Evolutionary conservation across 2,888 invertebrate species (phyloP).

Genomic region (Drosophila bunnanda): DNA sequence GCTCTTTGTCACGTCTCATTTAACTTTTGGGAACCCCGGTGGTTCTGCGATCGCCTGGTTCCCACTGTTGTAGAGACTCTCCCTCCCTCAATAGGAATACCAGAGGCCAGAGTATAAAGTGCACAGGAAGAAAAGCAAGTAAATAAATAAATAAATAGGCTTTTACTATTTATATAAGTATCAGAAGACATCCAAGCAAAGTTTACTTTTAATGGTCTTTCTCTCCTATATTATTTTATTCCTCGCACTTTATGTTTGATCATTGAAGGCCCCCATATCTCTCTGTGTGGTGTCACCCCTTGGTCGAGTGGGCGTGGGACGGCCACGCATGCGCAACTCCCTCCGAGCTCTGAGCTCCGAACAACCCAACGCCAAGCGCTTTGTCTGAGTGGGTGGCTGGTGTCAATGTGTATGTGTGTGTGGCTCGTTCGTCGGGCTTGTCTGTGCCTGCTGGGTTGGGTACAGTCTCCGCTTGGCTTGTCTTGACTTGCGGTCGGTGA

Average conservation of each 20-base stretch:
- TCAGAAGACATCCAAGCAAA: too few species aligned
- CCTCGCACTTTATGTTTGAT: too few species aligned
- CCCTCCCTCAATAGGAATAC: conserved; percentile 18
- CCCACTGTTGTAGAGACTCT: conserved; percentile 24
- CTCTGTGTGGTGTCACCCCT: conserved; percentile 46
- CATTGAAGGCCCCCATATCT: background rate
- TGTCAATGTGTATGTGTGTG: conserved; percentile 16
- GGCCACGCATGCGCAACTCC: conserved; percentile 73
- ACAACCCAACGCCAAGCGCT: conserved; percentile 42
- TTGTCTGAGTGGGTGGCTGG: conserved; percentile 61
- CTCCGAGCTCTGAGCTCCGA: conserved; percentile 32
- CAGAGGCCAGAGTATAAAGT: conserved; percentile 44
- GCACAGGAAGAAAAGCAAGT: conserved; percentile 12
- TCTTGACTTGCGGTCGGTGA: conserved; percentile 60
- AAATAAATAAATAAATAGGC: too few species aligned
- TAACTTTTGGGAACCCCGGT: conserved; percentile 50
- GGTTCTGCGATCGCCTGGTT: conserved; percentile 36
- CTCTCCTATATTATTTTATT: too few species aligned
- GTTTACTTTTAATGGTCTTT: too few species aligned
- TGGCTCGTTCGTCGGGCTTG: conserved; percentile 7
- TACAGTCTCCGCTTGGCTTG: conserved; percentile 46
- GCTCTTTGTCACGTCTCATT: conserved; percentile 74
- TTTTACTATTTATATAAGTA: too few species aligned
- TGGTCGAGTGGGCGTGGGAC: conserved; percentile 56
- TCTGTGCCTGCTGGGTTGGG: conserved; percentile 23